Evolutionary conservation across 2,113 vertebrate species (phyloP), one percentile per base, ranked within the genome.

Genomic region (Gymnobelideus leadbeateri): DNA sequence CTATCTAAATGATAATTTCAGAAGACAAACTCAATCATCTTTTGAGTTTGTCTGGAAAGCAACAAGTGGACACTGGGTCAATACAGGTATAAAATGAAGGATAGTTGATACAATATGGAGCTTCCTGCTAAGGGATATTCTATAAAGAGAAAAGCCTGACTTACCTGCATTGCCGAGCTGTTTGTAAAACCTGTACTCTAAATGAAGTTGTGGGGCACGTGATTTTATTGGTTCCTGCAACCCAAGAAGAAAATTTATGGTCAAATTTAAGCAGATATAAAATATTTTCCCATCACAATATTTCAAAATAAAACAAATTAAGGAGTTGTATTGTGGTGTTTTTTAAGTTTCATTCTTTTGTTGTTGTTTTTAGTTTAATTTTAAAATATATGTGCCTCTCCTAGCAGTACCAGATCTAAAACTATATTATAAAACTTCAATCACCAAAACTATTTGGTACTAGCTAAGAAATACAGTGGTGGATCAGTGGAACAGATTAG

Each of bases 171-270:
- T 99, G 97, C 99, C 99, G 28, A 99, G 99, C 49, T 99, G 99
- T 98, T 99, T 99, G 98, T 99, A 99, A 99, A 99, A 99, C 97
- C 99, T 99, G 98, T 99, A 99, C 96, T 99, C 99, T 98, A 99
- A 99, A 98, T 99, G 99, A 97, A 99, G 99, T 98, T 99, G 99
- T 46, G 99, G 99, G 61, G 99, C 99, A 96, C 99, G 99, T 6
- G 99, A 99, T 98, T 99, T 99, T 97, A 99, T 99, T 97, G 99
- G 99, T 99, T 99, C 99, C 99, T 99, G 97, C 91, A 98, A 97
- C 43, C 93, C 91, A 96, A 97, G 89, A 84, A 97, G 96, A 90
- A 94, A 94, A 97, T 93, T 28, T 95, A 50, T 92, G 68, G 95
- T 98, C 91, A 97, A 54, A 95, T 37, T 37, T 61, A 55, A 89